Evolutionary conservation across 2,888 invertebrate species (phyloP).

Genomic region (Sarcophaga caerulescens): DNA sequence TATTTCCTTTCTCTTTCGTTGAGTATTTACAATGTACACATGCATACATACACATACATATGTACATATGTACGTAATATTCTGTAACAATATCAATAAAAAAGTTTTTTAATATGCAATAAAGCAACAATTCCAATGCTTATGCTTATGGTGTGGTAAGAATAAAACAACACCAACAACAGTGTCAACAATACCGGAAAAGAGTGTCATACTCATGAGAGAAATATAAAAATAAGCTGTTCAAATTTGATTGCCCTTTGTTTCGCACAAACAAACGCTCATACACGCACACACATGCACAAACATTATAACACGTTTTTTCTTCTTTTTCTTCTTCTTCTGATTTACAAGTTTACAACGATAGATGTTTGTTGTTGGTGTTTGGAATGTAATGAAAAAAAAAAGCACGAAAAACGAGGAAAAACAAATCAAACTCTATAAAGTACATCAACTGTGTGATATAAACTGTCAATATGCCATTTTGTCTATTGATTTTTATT

Average conservation of each 20-base stretch:
- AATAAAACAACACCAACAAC: slow-evolving; percentile 18
- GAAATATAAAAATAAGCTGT: slow-evolving; percentile 41
- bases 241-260: slow-evolving; percentile 51
- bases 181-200: slow-evolving; percentile 51
- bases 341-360: neutral
- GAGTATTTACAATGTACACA: neutral
- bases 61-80: too few relatives aligned
- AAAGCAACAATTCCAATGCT: slow-evolving; percentile 46
- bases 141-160: slow-evolving; percentile 29
- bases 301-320: slow-evolving; percentile 2
- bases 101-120: slow-evolving; percentile 49
- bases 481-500: slow-evolving; percentile 48
- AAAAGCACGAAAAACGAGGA: neutral
- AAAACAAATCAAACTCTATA: neutral
- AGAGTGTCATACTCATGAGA: slow-evolving; percentile 60
- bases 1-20: slow-evolving; percentile 51
- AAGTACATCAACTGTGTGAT: slow-evolving; percentile 35
- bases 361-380: neutral
- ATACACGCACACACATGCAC: neutral
- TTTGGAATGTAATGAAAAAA: neutral
- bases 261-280: slow-evolving; percentile 1
- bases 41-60: neutral
- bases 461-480: slow-evolving; percentile 44
- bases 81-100: neutral
- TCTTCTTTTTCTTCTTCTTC: neutral